Percentiles rank a stretch among this genome's conserved stretches.
Evolutionary conservation across 1,140 invertebrate species (phyloP).

Genomic region (Plutomurus gul): DNA sequence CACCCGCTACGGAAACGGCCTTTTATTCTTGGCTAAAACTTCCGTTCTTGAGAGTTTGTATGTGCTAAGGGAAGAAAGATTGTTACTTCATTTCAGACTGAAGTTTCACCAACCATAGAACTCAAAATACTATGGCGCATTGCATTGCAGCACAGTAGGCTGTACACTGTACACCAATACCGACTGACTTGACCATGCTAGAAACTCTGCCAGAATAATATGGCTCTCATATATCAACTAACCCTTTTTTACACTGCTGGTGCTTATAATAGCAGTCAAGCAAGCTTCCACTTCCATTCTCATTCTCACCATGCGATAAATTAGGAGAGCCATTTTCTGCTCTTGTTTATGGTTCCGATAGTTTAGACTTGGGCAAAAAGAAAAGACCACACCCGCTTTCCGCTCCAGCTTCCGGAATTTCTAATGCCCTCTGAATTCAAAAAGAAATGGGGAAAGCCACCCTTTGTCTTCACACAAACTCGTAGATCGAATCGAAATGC

Average conservation of each 20-base stretch:
- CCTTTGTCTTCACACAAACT: slow-evolving; percentile 9
- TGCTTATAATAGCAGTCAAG: slow-evolving; percentile 21
- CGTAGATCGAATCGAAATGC: background rate
- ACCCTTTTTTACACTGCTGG: background rate
- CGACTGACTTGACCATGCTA: background rate
- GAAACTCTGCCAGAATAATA: background rate
- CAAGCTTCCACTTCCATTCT: slow-evolving; percentile 21
- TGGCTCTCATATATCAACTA: slow-evolving; percentile 21
- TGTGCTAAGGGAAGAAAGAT: slow-evolving; percentile 9
- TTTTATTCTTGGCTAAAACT: slow-evolving; percentile 18
- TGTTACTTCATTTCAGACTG: background rate
- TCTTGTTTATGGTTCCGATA: slow-evolving; percentile 9
- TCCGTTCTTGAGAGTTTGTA: background rate
- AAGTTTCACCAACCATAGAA: background rate
- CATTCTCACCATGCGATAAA: slow-evolving; percentile 29
- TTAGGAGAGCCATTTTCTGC: slow-evolving; percentile 9
- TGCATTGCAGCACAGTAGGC: background rate
- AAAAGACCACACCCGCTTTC: slow-evolving; percentile 16
- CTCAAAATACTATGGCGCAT: background rate
- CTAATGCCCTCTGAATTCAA: background rate
- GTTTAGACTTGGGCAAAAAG: slow-evolving; percentile 8
- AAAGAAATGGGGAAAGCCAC: background rate
- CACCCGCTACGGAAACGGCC: slow-evolving; percentile 25
- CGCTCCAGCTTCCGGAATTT: background rate
- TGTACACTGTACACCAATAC: background rate